Percentiles rank a stretch among this genome's conserved stretches.
Evolutionary conservation across 2,797 vertebrate genomes (phyloP).

Genomic region (Bryconaethiops microstoma): DNA sequence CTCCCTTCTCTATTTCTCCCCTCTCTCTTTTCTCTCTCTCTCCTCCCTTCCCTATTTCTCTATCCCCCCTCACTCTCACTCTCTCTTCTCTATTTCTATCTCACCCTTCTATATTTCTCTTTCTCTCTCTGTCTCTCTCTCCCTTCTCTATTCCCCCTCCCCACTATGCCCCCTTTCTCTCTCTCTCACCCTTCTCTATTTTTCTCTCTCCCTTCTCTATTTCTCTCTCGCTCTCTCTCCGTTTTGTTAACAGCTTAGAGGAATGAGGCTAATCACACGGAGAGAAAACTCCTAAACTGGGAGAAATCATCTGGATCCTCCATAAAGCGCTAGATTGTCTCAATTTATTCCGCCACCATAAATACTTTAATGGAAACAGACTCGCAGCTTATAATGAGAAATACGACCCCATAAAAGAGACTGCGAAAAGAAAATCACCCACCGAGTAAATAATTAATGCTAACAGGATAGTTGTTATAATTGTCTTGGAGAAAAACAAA

Average conservation of each 20-base stretch:
- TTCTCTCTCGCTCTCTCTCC: no score
- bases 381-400: conserved; percentile 44
- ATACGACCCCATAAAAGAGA: conserved; percentile 38
- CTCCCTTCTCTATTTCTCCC: no score
- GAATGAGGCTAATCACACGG: conserved; percentile 24
- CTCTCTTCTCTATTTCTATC: no score
- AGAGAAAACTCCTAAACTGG: conserved; percentile 40
- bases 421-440: conserved; percentile 33
- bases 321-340: conserved; percentile 44
- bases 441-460: conserved; percentile 45
- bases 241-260: conserved; percentile 16
- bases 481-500: conserved; percentile 38
- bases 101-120: no score
- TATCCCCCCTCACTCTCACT: no score
- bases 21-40: no score
- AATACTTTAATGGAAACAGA: conserved; percentile 55
- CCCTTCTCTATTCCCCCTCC: no score
- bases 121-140: no score
- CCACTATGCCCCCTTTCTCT: no score
- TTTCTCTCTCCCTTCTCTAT: no score
- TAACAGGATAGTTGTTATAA: conserved; percentile 34
- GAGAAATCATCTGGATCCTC: conserved; percentile 40
- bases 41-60: no score
- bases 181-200: no score
- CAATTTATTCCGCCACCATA: conserved; percentile 46